A percentile compares a stretch with the other conserved stretches of the same genome.
These are phyloP conservation scores for Rhysida immarginata DNA, from an alignment of 1,140 invertebrate species.

Conservation along the genomic window DNA sequence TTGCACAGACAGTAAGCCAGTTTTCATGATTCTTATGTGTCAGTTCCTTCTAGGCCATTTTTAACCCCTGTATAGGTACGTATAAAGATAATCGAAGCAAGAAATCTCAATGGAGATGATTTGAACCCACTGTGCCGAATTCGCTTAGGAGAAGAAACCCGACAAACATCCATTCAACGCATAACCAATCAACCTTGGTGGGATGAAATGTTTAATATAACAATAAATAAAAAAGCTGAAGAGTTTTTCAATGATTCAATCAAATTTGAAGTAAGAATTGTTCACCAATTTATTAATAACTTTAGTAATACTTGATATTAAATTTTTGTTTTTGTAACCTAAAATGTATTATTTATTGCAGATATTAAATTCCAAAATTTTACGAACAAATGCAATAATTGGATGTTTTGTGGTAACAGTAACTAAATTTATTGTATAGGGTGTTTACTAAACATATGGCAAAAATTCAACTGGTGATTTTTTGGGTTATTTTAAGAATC, in stretches of 20 bases:
- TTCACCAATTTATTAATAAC: not conserved
- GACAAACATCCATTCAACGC: conserved; percentile 32
- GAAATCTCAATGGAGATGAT: conserved; percentile 32
- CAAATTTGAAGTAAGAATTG: conserved; percentile 10
- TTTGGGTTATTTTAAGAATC: too few species aligned
- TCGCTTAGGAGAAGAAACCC: conserved; percentile 26
- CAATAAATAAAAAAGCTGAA: conserved; percentile 27
- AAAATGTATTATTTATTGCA: too few species aligned
- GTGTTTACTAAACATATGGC: too few species aligned
- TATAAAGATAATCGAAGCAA: conserved; percentile 32
- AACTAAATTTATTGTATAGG: too few species aligned
- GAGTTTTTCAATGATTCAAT: conserved; percentile 32
- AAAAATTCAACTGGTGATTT: too few species aligned
- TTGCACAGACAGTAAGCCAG: too few species aligned
- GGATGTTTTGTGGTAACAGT: conserved; percentile 34
- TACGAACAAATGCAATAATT: conserved; percentile 30
- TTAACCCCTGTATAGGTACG: conserved; percentile 27
- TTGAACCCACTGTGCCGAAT: conserved; percentile 32
- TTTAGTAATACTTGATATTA: not conserved
- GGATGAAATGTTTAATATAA: conserved; percentile 37
- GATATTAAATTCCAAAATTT: conserved; percentile 31
- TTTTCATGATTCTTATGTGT: not conserved
- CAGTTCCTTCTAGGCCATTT: too few species aligned
- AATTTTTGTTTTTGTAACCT: too few species aligned
- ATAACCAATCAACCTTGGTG: conserved; percentile 32